These are phyloP conservation scores for Odontophorus gujanensis DNA, from an alignment of 2,113 vertebrate genomes.

Conservation along the genomic window DNA sequence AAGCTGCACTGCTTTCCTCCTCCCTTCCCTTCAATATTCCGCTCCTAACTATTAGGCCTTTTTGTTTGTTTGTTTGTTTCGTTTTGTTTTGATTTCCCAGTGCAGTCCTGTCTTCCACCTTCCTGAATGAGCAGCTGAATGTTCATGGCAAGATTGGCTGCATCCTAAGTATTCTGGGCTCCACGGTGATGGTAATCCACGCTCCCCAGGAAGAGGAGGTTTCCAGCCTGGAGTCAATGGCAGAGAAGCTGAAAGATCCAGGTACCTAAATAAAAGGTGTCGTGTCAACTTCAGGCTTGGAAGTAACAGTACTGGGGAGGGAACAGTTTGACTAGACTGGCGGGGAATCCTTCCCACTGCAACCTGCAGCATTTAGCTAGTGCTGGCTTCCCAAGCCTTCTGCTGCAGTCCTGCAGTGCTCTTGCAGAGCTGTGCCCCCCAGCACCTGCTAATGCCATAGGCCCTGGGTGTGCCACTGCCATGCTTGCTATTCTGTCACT, in stretches of 20 bases:
- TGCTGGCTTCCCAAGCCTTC: background rate
- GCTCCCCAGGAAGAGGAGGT: slow-evolving; percentile 85
- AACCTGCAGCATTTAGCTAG: background rate
- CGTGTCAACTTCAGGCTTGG: background rate
- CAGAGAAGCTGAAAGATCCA: slow-evolving; percentile 86
- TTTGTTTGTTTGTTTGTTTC: background rate
- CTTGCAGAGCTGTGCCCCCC: background rate
- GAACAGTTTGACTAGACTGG: background rate
- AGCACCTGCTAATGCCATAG: background rate
- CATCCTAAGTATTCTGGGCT: slow-evolving; percentile 84
- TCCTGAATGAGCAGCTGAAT: slow-evolving; percentile 86
- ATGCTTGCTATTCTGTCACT: background rate
- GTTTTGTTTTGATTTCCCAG: slow-evolving; percentile 49
- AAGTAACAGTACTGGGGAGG: background rate
- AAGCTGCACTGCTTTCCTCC: background rate
- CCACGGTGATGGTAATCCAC: slow-evolving; percentile 87
- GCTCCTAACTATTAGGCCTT: background rate
- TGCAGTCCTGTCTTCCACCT: slow-evolving; percentile 85
- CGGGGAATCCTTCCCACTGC: background rate
- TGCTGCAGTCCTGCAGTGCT: background rate
- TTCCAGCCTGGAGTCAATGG: slow-evolving; percentile 82
- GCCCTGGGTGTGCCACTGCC: background rate
- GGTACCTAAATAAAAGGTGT: slow-evolving; percentile 69
- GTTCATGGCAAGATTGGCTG: slow-evolving; percentile 86
- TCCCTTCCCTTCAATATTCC: background rate